A percentile compares a stretch with the other conserved stretches of the same genome.
These are phyloP conservation scores for Gastrophysa polygoni DNA, from an alignment of 2,888 invertebrate species.

Conservation along the genomic window DNA sequence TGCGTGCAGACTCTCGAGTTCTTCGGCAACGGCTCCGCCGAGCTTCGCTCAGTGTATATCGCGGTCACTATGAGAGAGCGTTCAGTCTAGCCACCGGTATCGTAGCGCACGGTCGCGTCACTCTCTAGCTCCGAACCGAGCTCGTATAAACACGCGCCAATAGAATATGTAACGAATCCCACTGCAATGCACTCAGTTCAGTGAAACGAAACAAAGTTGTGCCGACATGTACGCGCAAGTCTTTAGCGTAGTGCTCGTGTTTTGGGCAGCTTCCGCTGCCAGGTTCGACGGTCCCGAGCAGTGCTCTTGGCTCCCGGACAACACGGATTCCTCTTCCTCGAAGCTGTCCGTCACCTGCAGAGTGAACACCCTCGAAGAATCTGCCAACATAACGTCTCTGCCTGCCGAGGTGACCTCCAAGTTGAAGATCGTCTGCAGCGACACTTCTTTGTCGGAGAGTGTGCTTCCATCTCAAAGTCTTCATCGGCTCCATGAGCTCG, in stretches of 20 bases:
- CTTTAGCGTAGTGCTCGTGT: conserved; percentile 52
- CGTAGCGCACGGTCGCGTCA: conserved; percentile 33
- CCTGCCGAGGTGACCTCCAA: conserved; percentile 75
- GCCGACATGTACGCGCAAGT: conserved; percentile 61
- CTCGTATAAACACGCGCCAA: no score
- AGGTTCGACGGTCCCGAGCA: conserved; percentile 58
- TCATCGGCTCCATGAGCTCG: conserved; percentile 73
- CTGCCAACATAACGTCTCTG: conserved; percentile 69
- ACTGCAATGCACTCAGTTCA: conserved; percentile 20
- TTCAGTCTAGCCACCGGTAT: conserved; percentile 40
- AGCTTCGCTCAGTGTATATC: conserved; percentile 27
- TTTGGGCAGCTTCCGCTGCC: conserved; percentile 42
- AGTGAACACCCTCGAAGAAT: conserved; percentile 73
- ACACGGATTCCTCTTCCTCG: conserved; percentile 60
- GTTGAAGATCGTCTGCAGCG: conserved; percentile 78
- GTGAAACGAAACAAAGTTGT: conserved; percentile 50
- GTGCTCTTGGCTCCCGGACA: conserved; percentile 60
- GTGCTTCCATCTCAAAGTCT: conserved; percentile 70
- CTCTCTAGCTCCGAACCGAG: conserved; percentile 21
- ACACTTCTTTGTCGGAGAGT: conserved; percentile 79
- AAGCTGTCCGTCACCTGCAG: conserved; percentile 67
- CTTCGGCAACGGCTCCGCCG: conserved; percentile 14
- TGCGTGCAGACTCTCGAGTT: conserved; percentile 10
- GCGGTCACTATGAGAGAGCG: conserved; percentile 25
- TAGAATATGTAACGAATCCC: conserved; percentile 32